Conservation (phyloP, 2,797 vertebrate species). For the Danio jaintianensis region DNA sequence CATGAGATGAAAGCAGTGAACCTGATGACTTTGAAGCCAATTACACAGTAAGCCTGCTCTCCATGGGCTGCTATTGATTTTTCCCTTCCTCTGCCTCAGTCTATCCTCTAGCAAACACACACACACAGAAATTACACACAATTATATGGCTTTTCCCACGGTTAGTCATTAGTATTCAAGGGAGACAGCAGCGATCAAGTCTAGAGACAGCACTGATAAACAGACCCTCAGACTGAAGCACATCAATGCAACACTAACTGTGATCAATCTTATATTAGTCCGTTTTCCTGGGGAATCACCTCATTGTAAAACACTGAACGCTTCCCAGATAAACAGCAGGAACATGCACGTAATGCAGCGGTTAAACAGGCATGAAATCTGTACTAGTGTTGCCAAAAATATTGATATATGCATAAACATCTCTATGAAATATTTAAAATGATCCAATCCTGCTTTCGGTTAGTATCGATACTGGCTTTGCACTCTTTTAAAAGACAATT, state of each 20-base stretch:
- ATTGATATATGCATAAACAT: too few species aligned
- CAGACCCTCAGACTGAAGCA: neutral
- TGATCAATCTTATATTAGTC: neutral
- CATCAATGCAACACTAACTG: neutral
- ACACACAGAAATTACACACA: slow-evolving; percentile 7
- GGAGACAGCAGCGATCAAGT: slow-evolving; percentile 54
- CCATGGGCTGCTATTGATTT: slow-evolving; percentile 70
- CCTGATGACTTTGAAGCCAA: slow-evolving; percentile 71
- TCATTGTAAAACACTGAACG: neutral
- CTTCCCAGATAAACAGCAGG: neutral
- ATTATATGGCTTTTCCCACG: slow-evolving; percentile 70
- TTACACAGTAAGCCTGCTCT: slow-evolving; percentile 68
- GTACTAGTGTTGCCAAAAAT: too few species aligned
- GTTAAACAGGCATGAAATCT: neutral
- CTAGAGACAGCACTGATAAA: slow-evolving; percentile 39
- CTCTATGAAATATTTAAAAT: too few species aligned
- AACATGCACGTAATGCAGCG: neutral
- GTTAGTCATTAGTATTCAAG: slow-evolving; percentile 70
- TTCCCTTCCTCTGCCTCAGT: slow-evolving; percentile 51
- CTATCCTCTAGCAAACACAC: slow-evolving; percentile 30
- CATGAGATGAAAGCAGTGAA: slow-evolving; percentile 63
- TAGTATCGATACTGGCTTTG: too few species aligned
- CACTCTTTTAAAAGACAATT: too few species aligned
- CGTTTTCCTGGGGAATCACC: neutral
- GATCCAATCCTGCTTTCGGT: too few species aligned